Conservation (phyloP, 2,797 vertebrate species). For the Acanthiza pusilla region DNA sequence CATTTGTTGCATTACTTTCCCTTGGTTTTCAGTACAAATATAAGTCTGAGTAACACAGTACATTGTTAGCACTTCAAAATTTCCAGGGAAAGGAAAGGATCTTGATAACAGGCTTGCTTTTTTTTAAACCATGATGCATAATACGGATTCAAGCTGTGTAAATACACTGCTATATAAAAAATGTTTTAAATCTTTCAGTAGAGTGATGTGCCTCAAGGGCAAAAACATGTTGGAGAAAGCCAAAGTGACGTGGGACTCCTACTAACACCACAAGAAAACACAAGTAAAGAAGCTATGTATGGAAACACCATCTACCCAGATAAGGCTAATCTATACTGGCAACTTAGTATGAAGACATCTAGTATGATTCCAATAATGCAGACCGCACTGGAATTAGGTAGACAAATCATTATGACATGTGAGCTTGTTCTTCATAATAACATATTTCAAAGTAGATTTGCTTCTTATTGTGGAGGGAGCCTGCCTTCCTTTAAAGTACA, state of each 20-base stretch:
- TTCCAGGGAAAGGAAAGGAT: not conserved
- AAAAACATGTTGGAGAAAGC: not conserved
- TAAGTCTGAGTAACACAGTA: not conserved
- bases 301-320: not conserved
- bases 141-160: constrained; percentile 6
- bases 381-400: not conserved
- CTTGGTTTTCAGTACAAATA: not conserved
- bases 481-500: not conserved
- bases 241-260: not conserved
- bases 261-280: not conserved
- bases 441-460: not conserved
- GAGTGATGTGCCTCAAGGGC: not conserved
- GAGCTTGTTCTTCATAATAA: not conserved
- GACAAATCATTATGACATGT: not conserved
- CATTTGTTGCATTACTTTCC: not conserved
- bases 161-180: not conserved
- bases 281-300: not conserved
- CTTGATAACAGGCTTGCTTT: not conserved
- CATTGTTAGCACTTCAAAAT: not conserved
- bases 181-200: not conserved
- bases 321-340: not conserved
- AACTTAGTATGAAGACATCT: not conserved
- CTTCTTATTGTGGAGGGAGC: not conserved
- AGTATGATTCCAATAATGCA: not conserved
- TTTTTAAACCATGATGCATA: not conserved